These are phyloP conservation scores for Dyspetes luteomarginatus DNA, from an alignment of 2,888 invertebrate genomes.

Conservation along the genomic window DNA sequence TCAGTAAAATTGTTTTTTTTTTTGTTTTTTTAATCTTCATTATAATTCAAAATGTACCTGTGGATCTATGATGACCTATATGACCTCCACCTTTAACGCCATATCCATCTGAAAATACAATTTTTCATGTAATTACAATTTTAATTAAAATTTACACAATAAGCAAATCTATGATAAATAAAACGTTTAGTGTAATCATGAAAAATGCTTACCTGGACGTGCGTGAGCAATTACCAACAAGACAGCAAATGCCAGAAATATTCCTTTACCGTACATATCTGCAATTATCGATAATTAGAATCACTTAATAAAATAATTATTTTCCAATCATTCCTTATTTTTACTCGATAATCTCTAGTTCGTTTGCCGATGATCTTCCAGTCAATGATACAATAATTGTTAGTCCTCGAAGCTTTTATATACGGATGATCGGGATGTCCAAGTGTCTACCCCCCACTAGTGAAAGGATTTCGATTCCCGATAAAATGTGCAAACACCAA, in stretches of 20 bases:
- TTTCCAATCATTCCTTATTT: slow-evolving; percentile 20
- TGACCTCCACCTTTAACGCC: slow-evolving; percentile 53
- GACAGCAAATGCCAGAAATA: slow-evolving; percentile 24
- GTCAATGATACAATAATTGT: slow-evolving; percentile 50
- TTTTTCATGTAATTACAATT: background rate
- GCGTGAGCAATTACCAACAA: slow-evolving; percentile 19
- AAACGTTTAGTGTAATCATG: too few relatives aligned
- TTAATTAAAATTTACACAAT: too few relatives aligned
- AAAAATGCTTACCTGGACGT: slow-evolving; percentile 56
- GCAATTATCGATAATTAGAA: slow-evolving; percentile 11
- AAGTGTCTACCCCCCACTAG: slow-evolving; percentile 29
- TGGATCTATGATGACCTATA: slow-evolving; percentile 4
- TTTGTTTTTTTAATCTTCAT: background rate
- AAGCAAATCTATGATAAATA: too few relatives aligned
- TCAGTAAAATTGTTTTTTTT: too few relatives aligned
- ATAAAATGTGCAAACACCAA: slow-evolving; percentile 38
- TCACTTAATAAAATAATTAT: slow-evolving; percentile 5
- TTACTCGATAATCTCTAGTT: background rate
- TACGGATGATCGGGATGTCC: slow-evolving; percentile 31
- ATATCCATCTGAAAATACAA: slow-evolving; percentile 44
- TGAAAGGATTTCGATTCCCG: slow-evolving; percentile 51
- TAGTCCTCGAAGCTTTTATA: slow-evolving; percentile 54
- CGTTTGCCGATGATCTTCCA: slow-evolving; percentile 17
- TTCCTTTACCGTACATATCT: slow-evolving; percentile 40
- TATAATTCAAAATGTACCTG: slow-evolving; percentile 24